A percentile compares a stretch with the other conserved stretches of the same genome.
Evolutionary conservation across 2,113 vertebrate species (phyloP).

Genomic region (Blennius ocellaris): DNA sequence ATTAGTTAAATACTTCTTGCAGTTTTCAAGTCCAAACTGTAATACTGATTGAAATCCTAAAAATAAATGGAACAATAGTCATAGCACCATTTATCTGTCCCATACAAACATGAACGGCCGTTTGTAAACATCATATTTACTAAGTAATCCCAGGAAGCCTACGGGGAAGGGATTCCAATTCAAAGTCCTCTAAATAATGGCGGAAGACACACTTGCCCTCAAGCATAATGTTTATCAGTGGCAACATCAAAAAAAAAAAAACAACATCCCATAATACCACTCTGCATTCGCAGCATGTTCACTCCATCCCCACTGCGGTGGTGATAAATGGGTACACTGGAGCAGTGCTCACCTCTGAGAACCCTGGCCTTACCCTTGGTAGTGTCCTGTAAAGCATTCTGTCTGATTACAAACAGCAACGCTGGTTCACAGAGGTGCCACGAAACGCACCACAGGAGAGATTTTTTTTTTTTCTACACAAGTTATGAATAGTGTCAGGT

Average conservation of each 20-base stretch:
- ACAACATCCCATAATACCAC: constrained; percentile 70
- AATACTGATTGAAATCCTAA: neutral
- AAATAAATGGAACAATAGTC: constrained; percentile 20
- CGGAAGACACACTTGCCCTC: constrained; percentile 73
- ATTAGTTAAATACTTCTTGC: neutral
- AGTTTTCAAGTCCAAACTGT: neutral
- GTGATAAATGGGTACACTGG: constrained; percentile 77
- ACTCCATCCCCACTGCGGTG: constrained; percentile 62
- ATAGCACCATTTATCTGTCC: constrained; percentile 27
- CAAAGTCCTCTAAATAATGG: constrained; percentile 71
- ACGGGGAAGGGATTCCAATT: constrained; percentile 63
- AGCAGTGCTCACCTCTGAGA: constrained; percentile 75
- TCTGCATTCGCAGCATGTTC: constrained; percentile 76
- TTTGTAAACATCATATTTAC: constrained; percentile 60
- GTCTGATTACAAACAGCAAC: constrained; percentile 67
- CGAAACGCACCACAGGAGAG: constrained; percentile 31
- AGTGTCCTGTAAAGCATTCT: constrained; percentile 76
- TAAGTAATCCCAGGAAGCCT: constrained; percentile 52
- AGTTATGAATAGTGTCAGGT: constrained; percentile 9
- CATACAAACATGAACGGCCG: constrained; percentile 24
- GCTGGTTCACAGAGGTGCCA: constrained; percentile 27
- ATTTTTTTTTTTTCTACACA: neutral
- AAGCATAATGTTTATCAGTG: constrained; percentile 74
- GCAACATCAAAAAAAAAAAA: constrained; percentile 71
- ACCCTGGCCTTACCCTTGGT: constrained; percentile 74